phyloP scores from a whole-genome alignment of 2,888 invertebrate genomes.

The Oxystoma pomonae region DNA sequence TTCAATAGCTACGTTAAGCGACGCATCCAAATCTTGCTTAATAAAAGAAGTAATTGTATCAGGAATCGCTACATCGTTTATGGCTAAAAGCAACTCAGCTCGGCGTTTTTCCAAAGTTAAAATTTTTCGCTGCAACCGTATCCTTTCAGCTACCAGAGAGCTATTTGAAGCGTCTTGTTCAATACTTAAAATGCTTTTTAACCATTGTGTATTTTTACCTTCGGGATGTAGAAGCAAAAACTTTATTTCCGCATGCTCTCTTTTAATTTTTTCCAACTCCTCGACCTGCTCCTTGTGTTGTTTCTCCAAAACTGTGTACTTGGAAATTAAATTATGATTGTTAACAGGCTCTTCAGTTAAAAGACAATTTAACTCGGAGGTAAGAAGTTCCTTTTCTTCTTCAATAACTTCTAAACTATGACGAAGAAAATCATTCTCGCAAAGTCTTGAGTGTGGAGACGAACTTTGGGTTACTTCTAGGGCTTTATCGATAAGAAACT shows the following conservation, averaged over 20 bases:
- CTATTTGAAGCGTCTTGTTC: constrained; percentile 9
- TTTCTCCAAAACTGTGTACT: constrained; percentile 24
- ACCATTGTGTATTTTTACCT: constrained; percentile 23
- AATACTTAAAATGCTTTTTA: constrained; percentile 29
- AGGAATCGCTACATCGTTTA: constrained; percentile 25
- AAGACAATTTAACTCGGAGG: constrained; percentile 24
- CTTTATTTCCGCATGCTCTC: constrained; percentile 30
- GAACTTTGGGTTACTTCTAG: constrained; percentile 25
- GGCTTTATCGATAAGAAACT: constrained; percentile 28
- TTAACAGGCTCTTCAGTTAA: constrained; percentile 14
- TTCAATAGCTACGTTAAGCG: constrained; percentile 15
- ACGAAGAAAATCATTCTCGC: constrained; percentile 26
- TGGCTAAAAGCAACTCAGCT: constrained; percentile 27
- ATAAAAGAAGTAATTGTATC: constrained; percentile 14
- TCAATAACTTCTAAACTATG: constrained; percentile 29
- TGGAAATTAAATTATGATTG: constrained; percentile 9
- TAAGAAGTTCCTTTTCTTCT: constrained; percentile 27
- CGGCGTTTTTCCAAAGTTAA: constrained; percentile 29
- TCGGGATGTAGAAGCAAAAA: constrained; percentile 31
- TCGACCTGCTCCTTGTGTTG: constrained; percentile 23
- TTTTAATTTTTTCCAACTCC: constrained; percentile 29
- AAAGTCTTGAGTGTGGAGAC: constrained; percentile 12
- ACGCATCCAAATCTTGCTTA: constrained; percentile 23
- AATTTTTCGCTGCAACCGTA: constrained; percentile 27
- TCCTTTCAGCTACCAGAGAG: constrained; percentile 24